Evolutionary conservation across 2,113 vertebrate genomes (phyloP), one percentile per base, ranked within the genome.

Genomic region (Miniopterus natalensis): DNA sequence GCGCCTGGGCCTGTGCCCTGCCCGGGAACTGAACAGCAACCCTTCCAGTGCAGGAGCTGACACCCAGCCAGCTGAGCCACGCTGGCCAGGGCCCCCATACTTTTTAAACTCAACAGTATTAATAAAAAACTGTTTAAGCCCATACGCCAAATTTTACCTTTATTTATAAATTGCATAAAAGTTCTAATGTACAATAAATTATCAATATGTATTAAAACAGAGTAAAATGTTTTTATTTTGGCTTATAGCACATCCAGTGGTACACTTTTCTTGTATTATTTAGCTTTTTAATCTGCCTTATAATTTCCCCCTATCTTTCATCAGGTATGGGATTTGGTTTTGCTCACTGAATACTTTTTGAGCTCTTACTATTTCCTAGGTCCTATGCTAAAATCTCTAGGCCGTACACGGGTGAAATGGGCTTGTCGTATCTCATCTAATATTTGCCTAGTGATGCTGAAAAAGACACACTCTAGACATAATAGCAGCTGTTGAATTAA

Each of bases 171-270:
- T 70, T 90, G 21, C 1, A 23, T 66, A 51, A 77, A 79, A 45
- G 4, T 66, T 47, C 49, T 51, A 74, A 6, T 27, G 3, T 86
- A 45, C 17, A 95, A 78, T 77, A 77, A 83, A 80, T 66, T 81
- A 86, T 51, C 17, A 89, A 8, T 73, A 55, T 6, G 18, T 36
- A 65, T 53, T 59, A 85, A 55, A 92, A 78, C 18, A 83, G 51
- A 53, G 25, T 79, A 75, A 57, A 77, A 83, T 53, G 73, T 74
- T 95, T 71, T 86, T 83, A 87, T 93, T 74, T 87, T 49, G 7
- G 4, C 40, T 80, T 87, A n/a, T 20, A 70, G 14, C 12, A 57
- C 75, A 65, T 63, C 47, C 20, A 78, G 9, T 36, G 25, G 6
- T 7, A 25, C 12, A 23, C 68, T 81, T 81, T 92, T 47, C 45